These are phyloP conservation scores for Spodoptera exigua DNA, from an alignment of 2,888 invertebrate species.

Conservation along the genomic window DNA sequence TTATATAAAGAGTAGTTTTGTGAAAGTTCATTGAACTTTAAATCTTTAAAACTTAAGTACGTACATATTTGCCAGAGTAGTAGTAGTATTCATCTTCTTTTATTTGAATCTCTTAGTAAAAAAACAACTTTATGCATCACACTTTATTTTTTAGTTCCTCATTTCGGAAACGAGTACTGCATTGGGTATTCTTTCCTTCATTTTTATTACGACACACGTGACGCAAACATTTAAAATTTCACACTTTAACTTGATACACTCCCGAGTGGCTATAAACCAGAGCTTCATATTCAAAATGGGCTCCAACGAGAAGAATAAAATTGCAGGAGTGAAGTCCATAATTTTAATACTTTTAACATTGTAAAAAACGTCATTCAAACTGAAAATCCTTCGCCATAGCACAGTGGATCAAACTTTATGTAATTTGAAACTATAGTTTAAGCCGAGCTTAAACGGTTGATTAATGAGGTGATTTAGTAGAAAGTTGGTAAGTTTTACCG, in stretches of 20 bases:
- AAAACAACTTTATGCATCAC: neutral
- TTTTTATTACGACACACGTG: constrained; percentile 47
- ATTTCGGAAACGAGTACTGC: constrained; percentile 34
- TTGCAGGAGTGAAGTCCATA: constrained; percentile 34
- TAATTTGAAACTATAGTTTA: constrained; percentile 76
- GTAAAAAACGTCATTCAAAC: constrained; percentile 54
- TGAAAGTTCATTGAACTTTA: neutral
- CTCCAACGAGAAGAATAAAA: constrained; percentile 46
- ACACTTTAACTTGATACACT: constrained; percentile 39
- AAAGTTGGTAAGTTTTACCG: constrained; percentile 65
- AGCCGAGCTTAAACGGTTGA: constrained; percentile 77
- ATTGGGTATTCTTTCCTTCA: constrained; percentile 23
- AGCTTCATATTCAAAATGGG: constrained; percentile 41
- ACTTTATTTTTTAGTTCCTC: constrained; percentile 18
- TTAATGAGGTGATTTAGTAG: constrained; percentile 73
- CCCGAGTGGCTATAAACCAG: constrained; percentile 55
- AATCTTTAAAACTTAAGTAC: neutral
- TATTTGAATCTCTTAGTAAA: neutral
- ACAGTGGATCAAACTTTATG: constrained; percentile 68
- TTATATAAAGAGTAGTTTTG: too few relatives aligned
- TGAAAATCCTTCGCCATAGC: constrained; percentile 50
- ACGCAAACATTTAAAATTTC: constrained; percentile 51
- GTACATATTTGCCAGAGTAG: too few relatives aligned
- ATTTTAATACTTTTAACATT: constrained; percentile 49
- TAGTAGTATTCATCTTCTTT: too few relatives aligned